Evolutionary conservation across 2,797 vertebrate species (phyloP).

Genomic region (Ctenochaetus hawaiiensis): DNA sequence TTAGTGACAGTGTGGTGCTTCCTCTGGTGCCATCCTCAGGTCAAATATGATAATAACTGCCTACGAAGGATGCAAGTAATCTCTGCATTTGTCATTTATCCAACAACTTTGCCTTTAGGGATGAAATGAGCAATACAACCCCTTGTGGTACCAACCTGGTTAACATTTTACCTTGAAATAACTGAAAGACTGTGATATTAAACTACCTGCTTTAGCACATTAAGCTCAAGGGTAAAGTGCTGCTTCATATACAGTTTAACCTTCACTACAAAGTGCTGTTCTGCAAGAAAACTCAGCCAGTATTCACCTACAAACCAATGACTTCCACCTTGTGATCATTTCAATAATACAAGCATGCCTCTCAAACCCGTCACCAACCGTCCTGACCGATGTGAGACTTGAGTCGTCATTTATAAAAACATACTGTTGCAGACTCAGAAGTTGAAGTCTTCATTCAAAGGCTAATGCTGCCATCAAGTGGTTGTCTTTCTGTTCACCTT

Average conservation of each 20-base stretch:
- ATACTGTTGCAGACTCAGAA: constrained; percentile 4
- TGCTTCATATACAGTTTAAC: background rate
- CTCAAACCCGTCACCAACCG: background rate
- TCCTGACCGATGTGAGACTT: background rate
- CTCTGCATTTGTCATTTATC: too few species aligned
- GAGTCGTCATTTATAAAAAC: background rate
- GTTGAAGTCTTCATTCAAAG: constrained; percentile 34
- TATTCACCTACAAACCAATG: background rate
- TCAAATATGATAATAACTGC: background rate
- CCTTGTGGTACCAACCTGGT: background rate
- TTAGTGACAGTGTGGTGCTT: background rate
- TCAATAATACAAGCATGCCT: background rate
- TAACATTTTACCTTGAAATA: background rate
- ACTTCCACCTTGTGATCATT: background rate
- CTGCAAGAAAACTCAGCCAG: background rate
- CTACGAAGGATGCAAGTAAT: background rate
- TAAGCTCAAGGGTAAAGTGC: background rate
- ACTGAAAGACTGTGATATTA: too few species aligned
- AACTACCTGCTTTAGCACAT: background rate
- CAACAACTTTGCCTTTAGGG: background rate
- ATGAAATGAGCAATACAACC: background rate
- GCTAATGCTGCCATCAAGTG: constrained; percentile 78
- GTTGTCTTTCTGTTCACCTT: constrained; percentile 36
- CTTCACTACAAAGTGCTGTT: too few species aligned
- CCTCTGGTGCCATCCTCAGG: background rate